These are phyloP conservation scores for Brienomyrus brachyistius DNA, from an alignment of 2,113 vertebrate genomes.

Conservation along the genomic window DNA sequence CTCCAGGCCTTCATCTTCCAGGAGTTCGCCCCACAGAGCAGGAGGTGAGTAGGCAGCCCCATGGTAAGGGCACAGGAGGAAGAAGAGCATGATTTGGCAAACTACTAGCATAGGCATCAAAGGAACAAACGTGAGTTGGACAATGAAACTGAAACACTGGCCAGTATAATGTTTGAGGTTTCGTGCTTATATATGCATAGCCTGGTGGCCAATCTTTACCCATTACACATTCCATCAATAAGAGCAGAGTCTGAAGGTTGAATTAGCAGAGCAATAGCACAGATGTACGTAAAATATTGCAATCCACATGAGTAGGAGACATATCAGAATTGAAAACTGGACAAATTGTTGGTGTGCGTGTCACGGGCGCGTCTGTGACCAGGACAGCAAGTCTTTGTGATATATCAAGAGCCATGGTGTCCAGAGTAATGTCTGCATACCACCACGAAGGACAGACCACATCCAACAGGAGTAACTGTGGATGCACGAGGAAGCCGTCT, in stretches of 20 bases:
- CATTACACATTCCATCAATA: neutral
- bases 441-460: neutral
- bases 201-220: neutral
- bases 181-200: neutral
- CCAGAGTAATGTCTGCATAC: neutral
- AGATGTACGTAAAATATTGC: neutral
- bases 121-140: neutral
- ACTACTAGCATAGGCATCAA: neutral
- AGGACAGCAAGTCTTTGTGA: neutral
- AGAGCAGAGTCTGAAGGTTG: neutral
- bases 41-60: conserved; percentile 54
- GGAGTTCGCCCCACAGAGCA: conserved; percentile 52
- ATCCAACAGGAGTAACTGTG: neutral
- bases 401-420: neutral
- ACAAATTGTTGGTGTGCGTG: neutral
- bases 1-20: conserved; percentile 64
- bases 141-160: neutral
- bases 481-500: neutral
- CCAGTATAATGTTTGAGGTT: neutral
- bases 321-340: neutral
- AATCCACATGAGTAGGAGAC: neutral
- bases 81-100: neutral
- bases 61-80: neutral
- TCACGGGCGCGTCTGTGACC: neutral
- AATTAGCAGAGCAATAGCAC: neutral